Evolutionary conservation across 2,888 invertebrate species (phyloP), one percentile per base, ranked within the genome.

Genomic region (Athripsodes cinereus): DNA sequence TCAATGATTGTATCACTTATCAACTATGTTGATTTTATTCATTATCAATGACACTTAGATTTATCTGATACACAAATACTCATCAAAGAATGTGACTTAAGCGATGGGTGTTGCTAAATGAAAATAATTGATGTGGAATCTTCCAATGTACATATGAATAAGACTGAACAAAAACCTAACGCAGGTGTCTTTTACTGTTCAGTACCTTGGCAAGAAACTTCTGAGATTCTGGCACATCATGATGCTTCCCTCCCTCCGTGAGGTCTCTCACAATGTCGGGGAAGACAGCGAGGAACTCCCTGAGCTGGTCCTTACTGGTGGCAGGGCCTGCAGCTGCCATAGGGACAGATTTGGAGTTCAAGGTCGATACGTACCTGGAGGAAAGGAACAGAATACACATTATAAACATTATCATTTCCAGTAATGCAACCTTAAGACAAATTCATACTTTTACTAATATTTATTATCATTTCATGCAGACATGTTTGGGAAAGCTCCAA

Each of bases 271-370:
- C 89, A 67, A 93, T 78, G 74, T 92, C 92, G 68, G 92, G 92
- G 79, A 92, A 93, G 64, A 90, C 78, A 53, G 90, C 87, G 90
- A 92, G 90, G 76, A 94, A 88, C 72, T 92, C 90, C 67, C 90
- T 80, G 71, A 86, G 86, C 75, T 92, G 92, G 74, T 92, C 91
- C 76, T 90, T 90, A 61, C 84, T 85, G 52, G 85, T 81, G 52
- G 84, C 81, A 66, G 84, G 80, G 68, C 80, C 79, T 64, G 81
- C 81, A 64, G 85, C 79, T 61, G 83, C 81, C 71, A 79, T 72
- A 63, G 83, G 82, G 70, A 81, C 75, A 69, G 79, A 77, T 70
- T 83, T 81, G 62, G 81, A 78, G 67, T 83, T 82, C 69, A 84
- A 76, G 65, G 84, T 83, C 52, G 84, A 84, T 69, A 84, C 74